Conservation (phyloP, 1,140 invertebrate species). For the Drosophila novamexicana region DNA sequence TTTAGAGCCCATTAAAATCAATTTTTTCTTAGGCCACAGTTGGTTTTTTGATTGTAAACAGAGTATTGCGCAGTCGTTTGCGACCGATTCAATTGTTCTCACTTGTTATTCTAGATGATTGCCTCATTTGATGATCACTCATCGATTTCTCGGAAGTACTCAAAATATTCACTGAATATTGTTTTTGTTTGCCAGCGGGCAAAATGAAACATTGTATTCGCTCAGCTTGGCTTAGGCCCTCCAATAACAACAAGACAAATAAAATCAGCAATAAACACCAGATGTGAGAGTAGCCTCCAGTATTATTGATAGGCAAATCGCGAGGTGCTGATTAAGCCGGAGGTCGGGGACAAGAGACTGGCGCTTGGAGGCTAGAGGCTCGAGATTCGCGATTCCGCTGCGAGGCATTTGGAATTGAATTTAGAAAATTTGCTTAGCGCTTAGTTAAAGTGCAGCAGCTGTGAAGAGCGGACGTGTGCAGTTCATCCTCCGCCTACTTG, state of each 20-base stretch:
- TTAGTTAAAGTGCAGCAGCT: constrained; percentile 71
- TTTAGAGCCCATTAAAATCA: too few relatives aligned
- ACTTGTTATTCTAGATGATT: background rate
- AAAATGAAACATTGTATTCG: background rate
- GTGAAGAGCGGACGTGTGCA: constrained; percentile 57
- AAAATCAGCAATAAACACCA: constrained; percentile 3
- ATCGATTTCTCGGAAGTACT: constrained; percentile 25
- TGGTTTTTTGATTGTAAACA: background rate
- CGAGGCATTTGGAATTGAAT: constrained; percentile 24
- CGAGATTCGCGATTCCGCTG: constrained; percentile 32
- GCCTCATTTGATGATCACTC: constrained; percentile 2
- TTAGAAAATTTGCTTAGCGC: constrained; percentile 28
- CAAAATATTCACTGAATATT: background rate
- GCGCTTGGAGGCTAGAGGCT: constrained; percentile 24
- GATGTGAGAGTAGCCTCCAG: constrained; percentile 47
- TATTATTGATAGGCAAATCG: constrained; percentile 57
- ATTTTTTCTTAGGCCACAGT: too few relatives aligned
- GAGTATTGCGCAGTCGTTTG: background rate
- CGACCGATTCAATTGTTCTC: background rate
- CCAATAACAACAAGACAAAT: constrained; percentile 9
- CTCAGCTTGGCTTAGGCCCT: constrained; percentile 16
- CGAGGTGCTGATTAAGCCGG: constrained; percentile 58
- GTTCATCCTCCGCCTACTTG: background rate
- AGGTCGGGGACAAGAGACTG: background rate
- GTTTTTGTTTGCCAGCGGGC: constrained; percentile 7